These are phyloP conservation scores for Stegastes partitus DNA, from an alignment of 2,113 vertebrate genomes.

Conservation along the genomic window DNA sequence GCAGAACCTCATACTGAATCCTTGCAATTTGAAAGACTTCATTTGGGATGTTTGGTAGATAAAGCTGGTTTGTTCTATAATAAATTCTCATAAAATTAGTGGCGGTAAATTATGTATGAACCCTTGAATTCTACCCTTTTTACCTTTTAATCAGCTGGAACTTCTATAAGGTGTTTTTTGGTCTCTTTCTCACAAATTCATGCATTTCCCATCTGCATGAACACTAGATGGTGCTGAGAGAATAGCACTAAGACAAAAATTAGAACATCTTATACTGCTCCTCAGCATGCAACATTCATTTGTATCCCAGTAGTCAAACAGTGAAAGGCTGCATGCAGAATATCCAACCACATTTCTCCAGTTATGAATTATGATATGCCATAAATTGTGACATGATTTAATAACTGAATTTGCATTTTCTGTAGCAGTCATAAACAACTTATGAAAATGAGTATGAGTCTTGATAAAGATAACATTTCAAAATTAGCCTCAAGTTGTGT, in stretches of 20 bases:
- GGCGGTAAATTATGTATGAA: no score
- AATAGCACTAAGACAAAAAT: conserved; percentile 16
- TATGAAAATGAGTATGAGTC: neutral
- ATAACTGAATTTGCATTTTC: neutral
- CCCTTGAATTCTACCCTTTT: no score
- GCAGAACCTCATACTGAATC: conserved; percentile 11
- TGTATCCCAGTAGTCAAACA: neutral
- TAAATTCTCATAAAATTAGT: neutral
- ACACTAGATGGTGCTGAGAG: conserved; percentile 77
- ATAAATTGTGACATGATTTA: no score
- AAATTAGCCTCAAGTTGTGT: neutral
- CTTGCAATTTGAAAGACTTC: no score
- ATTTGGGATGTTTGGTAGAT: neutral
- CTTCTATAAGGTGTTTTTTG: neutral
- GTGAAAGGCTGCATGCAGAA: conserved; percentile 1
- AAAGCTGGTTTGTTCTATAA: no score
- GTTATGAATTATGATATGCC: neutral
- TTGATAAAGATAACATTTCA: neutral
- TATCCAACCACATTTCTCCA: neutral
- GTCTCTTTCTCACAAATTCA: neutral
- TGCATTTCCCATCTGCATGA: conserved; percentile 35
- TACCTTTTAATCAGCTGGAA: no score
- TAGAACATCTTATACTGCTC: conserved; percentile 1
- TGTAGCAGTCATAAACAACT: neutral
- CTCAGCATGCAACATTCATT: conserved; percentile 28